These are phyloP conservation scores for Mayetiola destructor DNA, from an alignment of 2,888 invertebrate genomes.

Conservation along the genomic window DNA sequence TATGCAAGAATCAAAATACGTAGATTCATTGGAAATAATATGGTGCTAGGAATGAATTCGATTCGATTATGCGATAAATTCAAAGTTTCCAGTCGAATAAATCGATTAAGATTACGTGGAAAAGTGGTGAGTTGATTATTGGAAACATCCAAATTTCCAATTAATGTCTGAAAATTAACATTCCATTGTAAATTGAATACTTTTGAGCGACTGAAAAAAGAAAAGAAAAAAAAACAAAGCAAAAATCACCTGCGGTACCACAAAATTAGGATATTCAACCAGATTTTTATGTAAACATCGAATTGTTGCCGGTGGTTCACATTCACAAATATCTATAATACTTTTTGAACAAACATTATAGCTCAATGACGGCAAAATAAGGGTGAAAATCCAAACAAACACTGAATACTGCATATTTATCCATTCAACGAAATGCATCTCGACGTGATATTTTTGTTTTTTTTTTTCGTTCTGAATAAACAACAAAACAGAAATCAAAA, in stretches of 20 bases:
- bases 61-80: slow-evolving; percentile 43
- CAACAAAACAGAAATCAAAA: no score
- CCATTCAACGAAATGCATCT: no score
- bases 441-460: no score
- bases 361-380: no score
- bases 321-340: no score
- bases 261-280: background rate
- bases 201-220: no score
- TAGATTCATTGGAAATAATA: slow-evolving; percentile 41
- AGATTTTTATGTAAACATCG: slow-evolving; percentile 10
- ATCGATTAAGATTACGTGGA: slow-evolving; percentile 38
- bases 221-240: background rate
- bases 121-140: slow-evolving; percentile 45
- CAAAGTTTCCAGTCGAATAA: slow-evolving; percentile 39
- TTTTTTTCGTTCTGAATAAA: no score
- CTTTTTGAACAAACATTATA: no score
- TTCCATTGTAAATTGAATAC: no score
- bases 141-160: slow-evolving; percentile 47
- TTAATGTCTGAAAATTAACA: slow-evolving; percentile 35
- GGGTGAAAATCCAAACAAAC: no score
- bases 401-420: no score
- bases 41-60: slow-evolving; percentile 35
- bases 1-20: slow-evolving; percentile 46
- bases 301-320: no score
- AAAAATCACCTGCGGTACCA: background rate